phyloP scores from a whole-genome alignment of 2,113 vertebrate species.

The Sebastes schlegelii region DNA sequence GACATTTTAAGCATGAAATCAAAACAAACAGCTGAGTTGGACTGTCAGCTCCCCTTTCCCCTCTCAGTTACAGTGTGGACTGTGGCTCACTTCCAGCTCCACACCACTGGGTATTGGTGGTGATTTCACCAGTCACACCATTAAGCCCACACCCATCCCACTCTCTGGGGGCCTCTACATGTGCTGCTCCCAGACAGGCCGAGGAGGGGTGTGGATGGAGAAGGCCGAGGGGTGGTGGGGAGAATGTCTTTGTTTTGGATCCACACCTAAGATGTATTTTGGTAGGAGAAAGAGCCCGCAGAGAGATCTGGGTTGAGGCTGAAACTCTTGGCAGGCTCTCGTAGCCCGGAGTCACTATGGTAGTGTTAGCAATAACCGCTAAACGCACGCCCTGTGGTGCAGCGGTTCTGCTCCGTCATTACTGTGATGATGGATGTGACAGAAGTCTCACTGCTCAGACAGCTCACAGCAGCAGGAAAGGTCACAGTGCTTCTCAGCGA shows the following conservation, averaged over 20 bases:
- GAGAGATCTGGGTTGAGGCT: constrained; percentile 53
- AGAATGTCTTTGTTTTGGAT: constrained; percentile 65
- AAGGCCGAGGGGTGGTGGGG: constrained; percentile 32
- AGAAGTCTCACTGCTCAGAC: constrained; percentile 37
- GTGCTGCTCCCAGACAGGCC: constrained; percentile 61
- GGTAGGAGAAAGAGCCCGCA: constrained; percentile 48
- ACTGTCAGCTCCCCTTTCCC: constrained; percentile 18
- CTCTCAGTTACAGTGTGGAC: constrained; percentile 33
- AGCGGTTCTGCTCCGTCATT: constrained; percentile 51
- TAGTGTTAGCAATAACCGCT: constrained; percentile 63
- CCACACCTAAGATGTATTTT: constrained; percentile 61
- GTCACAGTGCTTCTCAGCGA: constrained; percentile 3
- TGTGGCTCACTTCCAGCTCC: constrained; percentile 59
- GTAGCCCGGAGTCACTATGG: constrained; percentile 47
- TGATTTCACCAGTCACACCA: constrained; percentile 73
- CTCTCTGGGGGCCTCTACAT: constrained; percentile 65
- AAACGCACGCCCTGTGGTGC: constrained; percentile 61
- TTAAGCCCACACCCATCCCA: constrained; percentile 67
- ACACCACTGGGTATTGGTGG: constrained; percentile 57
- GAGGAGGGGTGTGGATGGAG: constrained; percentile 49
- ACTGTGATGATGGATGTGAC: constrained; percentile 62
- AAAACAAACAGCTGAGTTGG: constrained; percentile 57
- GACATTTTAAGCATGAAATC: constrained; percentile 54
- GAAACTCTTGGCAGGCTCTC: constrained; percentile 58
- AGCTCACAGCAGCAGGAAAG: constrained; percentile 15